A percentile compares a stretch with the other conserved stretches of the same genome.
Conservation (phyloP, 2,888 invertebrate genomes). For the Muschampia plurimacula region DNA sequence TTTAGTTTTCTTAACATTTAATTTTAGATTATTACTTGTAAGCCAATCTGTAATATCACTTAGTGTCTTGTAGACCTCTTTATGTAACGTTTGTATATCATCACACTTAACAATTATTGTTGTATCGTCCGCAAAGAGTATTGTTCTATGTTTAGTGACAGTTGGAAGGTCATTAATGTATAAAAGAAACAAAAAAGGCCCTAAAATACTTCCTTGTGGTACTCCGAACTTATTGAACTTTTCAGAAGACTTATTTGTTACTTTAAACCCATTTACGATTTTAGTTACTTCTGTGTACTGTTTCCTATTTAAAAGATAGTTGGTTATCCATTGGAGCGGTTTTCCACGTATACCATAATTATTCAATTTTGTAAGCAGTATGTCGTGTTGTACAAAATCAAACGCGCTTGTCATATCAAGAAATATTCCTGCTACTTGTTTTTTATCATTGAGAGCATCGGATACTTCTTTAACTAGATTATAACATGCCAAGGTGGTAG, state of each 20-base stretch:
- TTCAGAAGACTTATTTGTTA: background rate
- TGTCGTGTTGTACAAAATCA: background rate
- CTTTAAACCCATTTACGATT: background rate
- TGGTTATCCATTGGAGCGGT: background rate
- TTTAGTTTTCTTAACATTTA: slow-evolving; percentile 13
- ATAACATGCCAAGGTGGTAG: background rate
- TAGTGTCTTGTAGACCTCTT: slow-evolving; percentile 4
- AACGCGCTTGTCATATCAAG: background rate
- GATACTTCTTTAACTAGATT: background rate
- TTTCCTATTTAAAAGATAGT: background rate
- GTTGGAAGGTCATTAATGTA: slow-evolving; percentile 40
- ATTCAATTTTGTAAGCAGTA: background rate
- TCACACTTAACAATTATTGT: slow-evolving; percentile 22
- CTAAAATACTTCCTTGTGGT: slow-evolving; percentile 38
- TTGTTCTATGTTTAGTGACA: slow-evolving; percentile 14
- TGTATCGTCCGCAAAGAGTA: slow-evolving; percentile 40
- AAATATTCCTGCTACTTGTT: background rate
- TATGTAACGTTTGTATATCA: background rate
- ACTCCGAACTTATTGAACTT: slow-evolving; percentile 27
- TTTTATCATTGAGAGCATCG: background rate
- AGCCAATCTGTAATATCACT: slow-evolving; percentile 3
- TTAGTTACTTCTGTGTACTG: background rate
- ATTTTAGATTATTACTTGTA: background rate
- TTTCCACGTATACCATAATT: background rate
- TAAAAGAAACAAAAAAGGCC: slow-evolving; percentile 37